Conservation (phyloP, 2,888 invertebrate genomes). For the Drosophila tripunctata region DNA sequence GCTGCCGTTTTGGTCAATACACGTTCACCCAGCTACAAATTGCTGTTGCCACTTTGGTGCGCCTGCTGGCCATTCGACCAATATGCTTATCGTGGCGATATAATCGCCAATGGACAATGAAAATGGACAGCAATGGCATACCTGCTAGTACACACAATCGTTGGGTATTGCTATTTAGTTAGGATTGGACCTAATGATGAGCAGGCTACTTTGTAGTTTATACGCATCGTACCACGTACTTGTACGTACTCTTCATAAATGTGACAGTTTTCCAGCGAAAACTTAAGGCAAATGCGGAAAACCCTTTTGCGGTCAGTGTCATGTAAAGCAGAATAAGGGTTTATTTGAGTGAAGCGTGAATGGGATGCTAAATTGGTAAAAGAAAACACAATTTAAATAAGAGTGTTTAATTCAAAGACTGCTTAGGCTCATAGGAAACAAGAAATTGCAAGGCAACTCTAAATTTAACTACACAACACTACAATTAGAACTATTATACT, state of each 20-base stretch:
- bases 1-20: constrained; percentile 76
- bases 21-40: constrained; percentile 77
- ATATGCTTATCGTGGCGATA: constrained; percentile 68
- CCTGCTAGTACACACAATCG: constrained; percentile 27
- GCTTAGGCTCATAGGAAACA: no score
- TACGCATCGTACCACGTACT: no score
- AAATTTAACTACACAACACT: no score
- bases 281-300: constrained; percentile 22
- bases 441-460: no score
- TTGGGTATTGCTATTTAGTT: constrained; percentile 10
- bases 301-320: constrained; percentile 24
- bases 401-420: no score
- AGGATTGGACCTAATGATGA: constrained; percentile 21
- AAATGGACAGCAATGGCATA: constrained; percentile 61
- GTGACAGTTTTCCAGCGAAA: constrained; percentile 45
- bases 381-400: background rate
- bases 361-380: background rate
- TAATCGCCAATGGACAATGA: constrained; percentile 60
- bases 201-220: constrained; percentile 55
- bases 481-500: background rate
- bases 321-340: constrained; percentile 29
- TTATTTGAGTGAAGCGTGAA: constrained; percentile 26
- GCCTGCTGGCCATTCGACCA: constrained; percentile 51
- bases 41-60: constrained; percentile 78
- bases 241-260: constrained; percentile 48